Evolutionary conservation across 1,140 invertebrate genomes (phyloP).

Genomic region (Macrocentrus cingulum): DNA sequence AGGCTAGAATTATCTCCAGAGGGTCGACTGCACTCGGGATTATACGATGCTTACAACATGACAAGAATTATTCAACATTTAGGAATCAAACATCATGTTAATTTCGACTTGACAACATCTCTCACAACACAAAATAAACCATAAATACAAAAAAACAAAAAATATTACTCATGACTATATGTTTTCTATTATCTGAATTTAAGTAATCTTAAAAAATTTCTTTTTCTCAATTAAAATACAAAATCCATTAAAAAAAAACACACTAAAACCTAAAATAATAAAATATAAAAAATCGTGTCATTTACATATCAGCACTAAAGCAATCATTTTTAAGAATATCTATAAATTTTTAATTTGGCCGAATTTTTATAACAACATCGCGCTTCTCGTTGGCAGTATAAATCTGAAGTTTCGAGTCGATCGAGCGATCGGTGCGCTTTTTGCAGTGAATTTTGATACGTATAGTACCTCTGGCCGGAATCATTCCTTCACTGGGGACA

Average conservation of each 20-base stretch:
- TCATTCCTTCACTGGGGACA: conserved; percentile 41
- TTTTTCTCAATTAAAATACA: too few relatives aligned
- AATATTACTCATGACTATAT: neutral
- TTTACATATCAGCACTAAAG: too few relatives aligned
- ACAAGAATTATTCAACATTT: conserved; percentile 40
- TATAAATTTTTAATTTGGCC: too few relatives aligned
- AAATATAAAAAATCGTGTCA: too few relatives aligned
- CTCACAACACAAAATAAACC: too few relatives aligned
- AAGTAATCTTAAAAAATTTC: too few relatives aligned
- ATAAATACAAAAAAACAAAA: neutral
- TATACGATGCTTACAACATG: conserved; percentile 50
- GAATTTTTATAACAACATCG: conserved; percentile 38
- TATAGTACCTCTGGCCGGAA: conserved; percentile 37
- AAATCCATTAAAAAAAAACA: too few relatives aligned
- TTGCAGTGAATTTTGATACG: conserved; percentile 40
- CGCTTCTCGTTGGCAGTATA: conserved; percentile 41
- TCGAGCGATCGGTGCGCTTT: conserved; percentile 33
- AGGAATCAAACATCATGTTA: conserved; percentile 26
- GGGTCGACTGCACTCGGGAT: conserved; percentile 51
- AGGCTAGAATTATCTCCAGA: conserved; percentile 35
- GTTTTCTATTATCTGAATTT: too few relatives aligned
- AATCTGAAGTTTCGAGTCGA: conserved; percentile 36
- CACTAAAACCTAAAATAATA: too few relatives aligned
- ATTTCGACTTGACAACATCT: conserved; percentile 41
- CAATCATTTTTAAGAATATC: too few relatives aligned